Evolutionary conservation across 30 jellyfish, hydroid and myxozoan species (phyloP).

Genomic region (Nemopilema nomurai): DNA sequence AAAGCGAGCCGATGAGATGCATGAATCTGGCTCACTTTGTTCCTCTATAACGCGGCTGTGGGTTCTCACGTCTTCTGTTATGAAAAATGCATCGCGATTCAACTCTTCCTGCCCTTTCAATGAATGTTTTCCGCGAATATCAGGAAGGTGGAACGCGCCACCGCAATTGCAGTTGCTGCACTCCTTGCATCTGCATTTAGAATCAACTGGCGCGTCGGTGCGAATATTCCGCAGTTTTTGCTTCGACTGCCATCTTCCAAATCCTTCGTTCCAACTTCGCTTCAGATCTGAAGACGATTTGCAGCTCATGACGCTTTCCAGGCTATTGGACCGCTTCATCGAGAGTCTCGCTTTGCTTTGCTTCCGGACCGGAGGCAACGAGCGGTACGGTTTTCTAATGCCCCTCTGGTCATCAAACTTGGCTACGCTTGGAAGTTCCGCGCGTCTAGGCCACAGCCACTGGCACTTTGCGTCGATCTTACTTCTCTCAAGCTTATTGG

Average conservation of each 20-base stretch:
- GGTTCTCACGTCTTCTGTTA: conserved; percentile 28
- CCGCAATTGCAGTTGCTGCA: conserved; percentile 36
- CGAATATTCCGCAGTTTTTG: neutral
- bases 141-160: conserved; percentile 32
- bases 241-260: neutral
- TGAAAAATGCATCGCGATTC: conserved; percentile 22
- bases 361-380: conserved; percentile 43
- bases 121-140: neutral
- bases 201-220: neutral
- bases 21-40: conserved; percentile 4
- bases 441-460: conserved; percentile 78
- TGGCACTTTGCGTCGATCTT: conserved; percentile 49
- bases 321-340: conserved; percentile 45
- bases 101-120: neutral
- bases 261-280: neutral
- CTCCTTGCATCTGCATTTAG: conserved; percentile 29
- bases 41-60: conserved; percentile 6
- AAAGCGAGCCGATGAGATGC: neutral
- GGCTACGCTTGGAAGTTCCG: conserved; percentile 15
- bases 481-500: conserved; percentile 23
- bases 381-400: conserved; percentile 5
- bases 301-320: conserved; percentile 37
- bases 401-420: conserved; percentile 18
- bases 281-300: neutral
- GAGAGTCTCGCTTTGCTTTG: conserved; percentile 18